Conservation (phyloP, 2,113 vertebrate genomes). For the Mormyrus iriodes region DNA sequence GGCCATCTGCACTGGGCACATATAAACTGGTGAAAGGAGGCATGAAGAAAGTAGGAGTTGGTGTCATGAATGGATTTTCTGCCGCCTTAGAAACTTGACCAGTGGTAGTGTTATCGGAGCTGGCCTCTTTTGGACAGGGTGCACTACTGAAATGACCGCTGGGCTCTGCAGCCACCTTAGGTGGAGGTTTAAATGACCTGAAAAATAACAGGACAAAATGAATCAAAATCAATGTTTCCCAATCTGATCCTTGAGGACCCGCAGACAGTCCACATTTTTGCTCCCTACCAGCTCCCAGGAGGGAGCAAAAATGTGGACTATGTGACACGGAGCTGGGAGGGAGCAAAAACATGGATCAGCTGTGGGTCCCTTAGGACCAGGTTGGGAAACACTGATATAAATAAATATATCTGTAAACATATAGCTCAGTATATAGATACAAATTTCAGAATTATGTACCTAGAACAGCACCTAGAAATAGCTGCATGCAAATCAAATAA, state of each 20-base stretch:
- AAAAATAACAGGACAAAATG: constrained; percentile 24
- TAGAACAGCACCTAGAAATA: neutral
- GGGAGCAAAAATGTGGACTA: too few relatives aligned
- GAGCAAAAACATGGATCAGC: neutral
- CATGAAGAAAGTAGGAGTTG: constrained; percentile 38
- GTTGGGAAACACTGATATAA: neutral
- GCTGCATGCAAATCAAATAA: neutral
- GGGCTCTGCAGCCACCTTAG: constrained; percentile 40
- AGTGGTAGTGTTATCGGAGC: constrained; percentile 40
- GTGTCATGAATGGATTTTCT: constrained; percentile 51
- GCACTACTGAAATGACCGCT: constrained; percentile 30
- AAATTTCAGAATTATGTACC: neutral
- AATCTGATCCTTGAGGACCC: neutral
- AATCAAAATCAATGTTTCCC: neutral
- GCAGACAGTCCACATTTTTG: neutral
- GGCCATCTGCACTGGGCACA: constrained; percentile 44
- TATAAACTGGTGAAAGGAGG: constrained; percentile 48
- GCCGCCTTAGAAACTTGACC: constrained; percentile 52
- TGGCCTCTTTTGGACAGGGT: constrained; percentile 44
- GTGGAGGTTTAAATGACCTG: constrained; percentile 73
- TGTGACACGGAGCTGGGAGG: neutral
- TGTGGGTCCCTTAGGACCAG: neutral
- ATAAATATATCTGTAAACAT: neutral
- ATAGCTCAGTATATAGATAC: neutral
- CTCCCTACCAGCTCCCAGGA: too few relatives aligned